These are phyloP conservation scores for Myotis brandtii DNA, from an alignment of 2,113 vertebrate species.

Conservation along the genomic window DNA sequence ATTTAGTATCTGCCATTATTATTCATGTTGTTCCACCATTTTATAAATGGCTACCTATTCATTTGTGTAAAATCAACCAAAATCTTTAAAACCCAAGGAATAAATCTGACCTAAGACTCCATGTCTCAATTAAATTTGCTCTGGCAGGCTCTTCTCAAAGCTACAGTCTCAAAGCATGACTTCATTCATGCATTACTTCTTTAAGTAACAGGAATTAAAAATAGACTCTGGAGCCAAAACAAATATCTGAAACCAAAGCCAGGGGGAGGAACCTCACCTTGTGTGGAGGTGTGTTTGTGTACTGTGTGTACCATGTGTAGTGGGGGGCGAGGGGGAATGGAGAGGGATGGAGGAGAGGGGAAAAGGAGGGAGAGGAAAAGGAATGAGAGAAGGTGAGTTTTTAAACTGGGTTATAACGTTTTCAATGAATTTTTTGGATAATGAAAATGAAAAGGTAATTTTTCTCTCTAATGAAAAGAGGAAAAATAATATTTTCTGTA, in stretches of 20 bases:
- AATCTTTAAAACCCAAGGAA: conserved; percentile 36
- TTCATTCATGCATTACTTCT: conserved; percentile 29
- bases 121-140: conserved; percentile 49
- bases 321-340: no score
- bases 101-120: not conserved
- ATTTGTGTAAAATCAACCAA: conserved; percentile 45
- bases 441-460: conserved; percentile 53
- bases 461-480: conserved; percentile 59
- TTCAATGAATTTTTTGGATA: conserved; percentile 52
- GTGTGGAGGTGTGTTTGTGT: not conserved
- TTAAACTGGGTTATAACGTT: not conserved
- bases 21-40: conserved; percentile 48
- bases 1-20: conserved; percentile 53
- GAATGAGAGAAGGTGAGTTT: not conserved
- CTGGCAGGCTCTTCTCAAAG: conserved; percentile 39
- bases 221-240: conserved; percentile 35
- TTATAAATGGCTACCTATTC: conserved; percentile 52
- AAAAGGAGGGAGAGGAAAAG: not conserved
- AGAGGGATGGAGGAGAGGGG: no score
- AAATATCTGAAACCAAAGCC: conserved; percentile 35
- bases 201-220: conserved; percentile 64
- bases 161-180: conserved; percentile 5
- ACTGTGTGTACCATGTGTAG: not conserved
- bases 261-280: not conserved
- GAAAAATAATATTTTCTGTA: conserved; percentile 62